Percentiles rank a stretch among this genome's conserved stretches.
phyloP scores from a whole-genome alignment of 2,113 vertebrate species.

The Anhinga rufa region DNA sequence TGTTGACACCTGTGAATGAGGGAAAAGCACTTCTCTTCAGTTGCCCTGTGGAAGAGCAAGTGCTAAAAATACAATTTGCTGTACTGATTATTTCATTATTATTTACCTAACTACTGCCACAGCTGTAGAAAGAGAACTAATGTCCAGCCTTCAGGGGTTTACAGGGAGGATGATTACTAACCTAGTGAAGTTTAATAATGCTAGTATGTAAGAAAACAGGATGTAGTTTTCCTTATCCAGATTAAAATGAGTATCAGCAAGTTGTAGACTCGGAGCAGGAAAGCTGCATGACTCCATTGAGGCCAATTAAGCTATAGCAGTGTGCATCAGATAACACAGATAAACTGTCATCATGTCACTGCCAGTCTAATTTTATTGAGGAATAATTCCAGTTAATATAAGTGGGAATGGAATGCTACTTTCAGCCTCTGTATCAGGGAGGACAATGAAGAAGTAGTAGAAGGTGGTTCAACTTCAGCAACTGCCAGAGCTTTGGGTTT shows the following conservation, averaged over 20 bases:
- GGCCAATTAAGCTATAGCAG: not conserved
- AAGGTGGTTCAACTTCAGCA: not conserved
- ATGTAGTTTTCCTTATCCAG: not conserved
- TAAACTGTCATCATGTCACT: not conserved
- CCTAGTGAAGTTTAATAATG: not conserved
- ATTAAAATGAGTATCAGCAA: not conserved
- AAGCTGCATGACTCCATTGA: not conserved
- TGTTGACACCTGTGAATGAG: conserved; percentile 11
- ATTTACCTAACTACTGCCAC: not conserved
- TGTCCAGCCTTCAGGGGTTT: not conserved
- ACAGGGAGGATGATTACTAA: not conserved
- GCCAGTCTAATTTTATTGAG: not conserved
- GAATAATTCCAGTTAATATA: not conserved
- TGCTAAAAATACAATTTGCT: conserved; percentile 3
- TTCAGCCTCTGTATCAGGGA: not conserved
- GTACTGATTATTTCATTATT: not conserved
- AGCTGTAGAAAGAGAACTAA: not conserved
- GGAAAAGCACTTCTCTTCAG: conserved; percentile 42
- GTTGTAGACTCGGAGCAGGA: not conserved
- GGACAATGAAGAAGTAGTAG: not conserved
- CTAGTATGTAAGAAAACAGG: not conserved
- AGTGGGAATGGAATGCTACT: not conserved
- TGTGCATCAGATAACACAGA: not conserved
- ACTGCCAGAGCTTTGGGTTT: not conserved
- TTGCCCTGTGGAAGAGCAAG: conserved; percentile 12